Evolutionary conservation across 2,113 vertebrate species (phyloP).

Genomic region (Lophotis ruficrista): DNA sequence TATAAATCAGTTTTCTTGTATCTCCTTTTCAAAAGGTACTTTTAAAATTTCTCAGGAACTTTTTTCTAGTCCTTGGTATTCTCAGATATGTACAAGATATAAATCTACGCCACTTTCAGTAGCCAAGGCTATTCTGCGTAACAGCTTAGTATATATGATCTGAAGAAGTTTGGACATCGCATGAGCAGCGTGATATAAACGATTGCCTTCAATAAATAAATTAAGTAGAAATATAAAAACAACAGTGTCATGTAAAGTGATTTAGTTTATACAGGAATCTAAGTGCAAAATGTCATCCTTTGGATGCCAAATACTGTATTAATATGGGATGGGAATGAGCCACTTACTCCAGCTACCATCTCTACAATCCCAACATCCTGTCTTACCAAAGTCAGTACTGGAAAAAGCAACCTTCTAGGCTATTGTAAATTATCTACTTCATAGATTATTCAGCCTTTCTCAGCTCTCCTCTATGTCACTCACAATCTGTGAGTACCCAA

Average conservation of each 20-base stretch:
- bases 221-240: slow-evolving; percentile 17
- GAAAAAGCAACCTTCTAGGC: background rate
- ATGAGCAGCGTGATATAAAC: slow-evolving; percentile 1
- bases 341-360: background rate
- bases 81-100: background rate
- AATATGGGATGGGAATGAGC: background rate
- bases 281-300: background rate
- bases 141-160: background rate
- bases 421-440: background rate
- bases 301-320: background rate
- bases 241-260: background rate
- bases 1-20: background rate
- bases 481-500: background rate
- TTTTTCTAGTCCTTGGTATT: background rate
- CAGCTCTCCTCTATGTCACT: background rate
- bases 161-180: slow-evolving; percentile 19
- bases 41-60: background rate
- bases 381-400: background rate
- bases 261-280: slow-evolving; percentile 10
- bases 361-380: background rate
- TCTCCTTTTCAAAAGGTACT: background rate
- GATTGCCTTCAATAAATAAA: slow-evolving; percentile 35
- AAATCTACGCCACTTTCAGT: background rate
- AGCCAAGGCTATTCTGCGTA: slow-evolving; percentile 1
- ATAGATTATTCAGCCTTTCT: background rate